phyloP scores from a whole-genome alignment of 2,797 vertebrate genomes.

The Lacerta agilis region DNA sequence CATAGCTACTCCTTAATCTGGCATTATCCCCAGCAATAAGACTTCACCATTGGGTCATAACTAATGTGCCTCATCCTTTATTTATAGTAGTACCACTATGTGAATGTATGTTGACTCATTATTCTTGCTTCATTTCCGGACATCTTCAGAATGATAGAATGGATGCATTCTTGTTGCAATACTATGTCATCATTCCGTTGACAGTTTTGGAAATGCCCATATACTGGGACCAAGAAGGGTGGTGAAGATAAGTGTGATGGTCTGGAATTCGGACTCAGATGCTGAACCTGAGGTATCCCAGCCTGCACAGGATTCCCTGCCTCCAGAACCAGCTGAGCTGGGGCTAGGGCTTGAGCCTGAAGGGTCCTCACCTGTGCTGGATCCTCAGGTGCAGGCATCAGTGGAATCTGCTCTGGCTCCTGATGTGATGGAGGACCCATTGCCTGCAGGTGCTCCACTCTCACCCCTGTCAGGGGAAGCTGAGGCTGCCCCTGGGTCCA shows the following conservation, averaged over 20 bases:
- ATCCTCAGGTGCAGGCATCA: too few species aligned
- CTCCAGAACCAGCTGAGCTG: too few species aligned
- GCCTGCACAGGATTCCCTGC: too few species aligned
- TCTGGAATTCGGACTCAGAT: too few species aligned
- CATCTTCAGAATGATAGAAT: not conserved
- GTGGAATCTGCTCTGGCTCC: too few species aligned
- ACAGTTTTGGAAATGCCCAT: not conserved
- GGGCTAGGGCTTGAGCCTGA: too few species aligned
- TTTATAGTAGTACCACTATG: conserved; percentile 19
- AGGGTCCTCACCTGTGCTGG: too few species aligned
- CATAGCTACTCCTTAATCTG: not conserved
- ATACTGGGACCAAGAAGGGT: not conserved
- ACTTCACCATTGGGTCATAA: not conserved
- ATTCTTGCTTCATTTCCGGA: conserved; percentile 21
- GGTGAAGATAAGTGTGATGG: not conserved
- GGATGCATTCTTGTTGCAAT: conserved; percentile 6
- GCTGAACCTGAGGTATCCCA: too few species aligned
- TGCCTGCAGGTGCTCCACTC: too few species aligned
- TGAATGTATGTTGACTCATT: conserved; percentile 22
- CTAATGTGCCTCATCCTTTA: conserved; percentile 12
- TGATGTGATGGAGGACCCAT: too few species aligned
- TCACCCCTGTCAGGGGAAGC: too few species aligned
- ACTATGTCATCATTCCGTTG: conserved; percentile 21
- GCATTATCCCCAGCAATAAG: not conserved
- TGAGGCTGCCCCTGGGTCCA: too few species aligned